A percentile compares a stretch with the other conserved stretches of the same genome.
Evolutionary conservation across 2,113 vertebrate genomes (phyloP).

Genomic region (Parus major): DNA sequence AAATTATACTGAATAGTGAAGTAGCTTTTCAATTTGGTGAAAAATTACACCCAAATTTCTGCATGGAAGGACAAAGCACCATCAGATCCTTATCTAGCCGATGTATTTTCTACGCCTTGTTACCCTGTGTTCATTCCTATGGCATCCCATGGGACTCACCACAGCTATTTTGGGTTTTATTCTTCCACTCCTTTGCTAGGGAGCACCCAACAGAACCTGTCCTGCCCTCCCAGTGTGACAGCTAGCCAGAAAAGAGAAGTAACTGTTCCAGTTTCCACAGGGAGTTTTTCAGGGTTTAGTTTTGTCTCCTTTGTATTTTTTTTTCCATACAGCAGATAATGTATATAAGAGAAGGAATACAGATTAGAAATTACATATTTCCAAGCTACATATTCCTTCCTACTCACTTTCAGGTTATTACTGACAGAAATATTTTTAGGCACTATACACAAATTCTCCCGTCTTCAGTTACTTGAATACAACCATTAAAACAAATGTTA

Average conservation of each 20-base stretch:
- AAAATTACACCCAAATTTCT: neutral
- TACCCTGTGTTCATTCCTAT: neutral
- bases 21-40: neutral
- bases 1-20: neutral
- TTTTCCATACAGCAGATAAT: neutral
- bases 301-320: neutral
- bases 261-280: neutral
- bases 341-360: neutral
- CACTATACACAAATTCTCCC: neutral
- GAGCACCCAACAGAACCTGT: neutral
- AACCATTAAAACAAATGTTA: constrained; percentile 24
- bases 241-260: neutral
- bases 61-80: neutral
- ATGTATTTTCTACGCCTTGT: neutral
- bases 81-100: neutral
- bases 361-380: neutral
- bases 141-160: neutral
- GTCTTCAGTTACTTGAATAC: neutral
- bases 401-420: neutral
- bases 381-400: neutral
- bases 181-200: neutral
- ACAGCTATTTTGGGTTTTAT: neutral
- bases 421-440: constrained; percentile 3
- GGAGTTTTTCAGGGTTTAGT: neutral
- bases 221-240: neutral